A percentile compares a stretch with the other conserved stretches of the same genome.
phyloP scores from a whole-genome alignment of 2,888 invertebrate species.

The Trichogramma evanescens region DNA sequence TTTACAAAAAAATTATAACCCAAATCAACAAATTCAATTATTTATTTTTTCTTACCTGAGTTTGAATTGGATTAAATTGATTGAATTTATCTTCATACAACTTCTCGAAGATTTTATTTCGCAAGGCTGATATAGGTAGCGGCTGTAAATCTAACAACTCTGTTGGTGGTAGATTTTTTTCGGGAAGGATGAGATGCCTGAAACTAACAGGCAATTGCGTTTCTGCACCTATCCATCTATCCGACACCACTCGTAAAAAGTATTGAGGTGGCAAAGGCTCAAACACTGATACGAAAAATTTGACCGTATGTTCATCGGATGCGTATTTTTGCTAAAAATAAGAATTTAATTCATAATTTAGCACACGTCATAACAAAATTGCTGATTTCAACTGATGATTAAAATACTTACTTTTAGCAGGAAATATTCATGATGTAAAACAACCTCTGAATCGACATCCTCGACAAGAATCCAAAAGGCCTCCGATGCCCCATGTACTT shows the following conservation, averaged over 20 bases:
- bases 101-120: conserved; percentile 78
- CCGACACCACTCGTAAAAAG: conserved; percentile 84
- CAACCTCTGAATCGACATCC: conserved; percentile 80
- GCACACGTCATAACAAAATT: neutral
- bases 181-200: conserved; percentile 91
- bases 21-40: neutral
- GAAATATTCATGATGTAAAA: conserved; percentile 87
- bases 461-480: conserved; percentile 85
- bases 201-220: conserved; percentile 96
- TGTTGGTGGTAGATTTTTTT: conserved; percentile 96
- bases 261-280: conserved; percentile 98
- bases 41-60: conserved; percentile 50
- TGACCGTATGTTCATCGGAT: conserved; percentile 89
- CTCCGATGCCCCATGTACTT: conserved; percentile 73
- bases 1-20: neutral
- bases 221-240: conserved; percentile 90
- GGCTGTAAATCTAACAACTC: conserved; percentile 96
- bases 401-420: conserved; percentile 62
- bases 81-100: conserved; percentile 80
- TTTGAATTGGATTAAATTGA: conserved; percentile 98
- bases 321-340: conserved; percentile 67
- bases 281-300: conserved; percentile 97
- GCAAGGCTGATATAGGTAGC: conserved; percentile 83
- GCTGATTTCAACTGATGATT: neutral
- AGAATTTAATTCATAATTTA: neutral